Base-by-base conservation (phyloP, 2,888 invertebrate genomes). In the Trachelus iudaicus region DNA sequence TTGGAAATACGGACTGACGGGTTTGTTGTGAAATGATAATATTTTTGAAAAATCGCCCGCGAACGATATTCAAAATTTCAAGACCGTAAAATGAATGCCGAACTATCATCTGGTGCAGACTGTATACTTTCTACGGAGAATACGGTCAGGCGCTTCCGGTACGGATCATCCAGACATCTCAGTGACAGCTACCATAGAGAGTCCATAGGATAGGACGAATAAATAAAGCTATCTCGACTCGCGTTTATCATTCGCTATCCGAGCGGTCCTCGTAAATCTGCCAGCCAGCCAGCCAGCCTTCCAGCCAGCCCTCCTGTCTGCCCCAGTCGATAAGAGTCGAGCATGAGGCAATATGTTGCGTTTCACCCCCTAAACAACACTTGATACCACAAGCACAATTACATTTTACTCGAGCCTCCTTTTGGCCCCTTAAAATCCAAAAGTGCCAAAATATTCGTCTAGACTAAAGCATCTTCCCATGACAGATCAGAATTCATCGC, bases 141-240 rank as follows among this genome's bases (percentile, higher is more conserved):
- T 23, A 9, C 23, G 9, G 56, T 56, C 9, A 9, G 56, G 56
- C 56, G 23, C 23, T 56, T 23, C 56, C 56, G 23, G 56, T 23
- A 71, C 15, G 71, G 71, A 71, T 71, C 71, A 71, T 34, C 33
- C 31, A 34, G 71, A 31, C 71, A 31, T 34, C 13, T 13, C 71
- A 71, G 13, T 71, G 71, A 71, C 71, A 71, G 34, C 71, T 34
- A 34, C 71, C 77, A 75, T 83, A 82, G 86, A 84, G 84, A 85
- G 88, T 87, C 23, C 91, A 92, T 92, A 92, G 91, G 35, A 35
- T 35, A 89, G 92, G 92, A 93, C 93, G 93, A 93, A 93, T 93
- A 93, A 93, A 93, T 93, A 93, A 93, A 93, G 93, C 92, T 93
- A 93, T 93, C 93, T 93, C 91, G 91, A 92, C 92, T 91, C 92